These are phyloP conservation scores for Tragelaphus buxtoni DNA, from an alignment of 2,113 vertebrate species.

Conservation along the genomic window DNA sequence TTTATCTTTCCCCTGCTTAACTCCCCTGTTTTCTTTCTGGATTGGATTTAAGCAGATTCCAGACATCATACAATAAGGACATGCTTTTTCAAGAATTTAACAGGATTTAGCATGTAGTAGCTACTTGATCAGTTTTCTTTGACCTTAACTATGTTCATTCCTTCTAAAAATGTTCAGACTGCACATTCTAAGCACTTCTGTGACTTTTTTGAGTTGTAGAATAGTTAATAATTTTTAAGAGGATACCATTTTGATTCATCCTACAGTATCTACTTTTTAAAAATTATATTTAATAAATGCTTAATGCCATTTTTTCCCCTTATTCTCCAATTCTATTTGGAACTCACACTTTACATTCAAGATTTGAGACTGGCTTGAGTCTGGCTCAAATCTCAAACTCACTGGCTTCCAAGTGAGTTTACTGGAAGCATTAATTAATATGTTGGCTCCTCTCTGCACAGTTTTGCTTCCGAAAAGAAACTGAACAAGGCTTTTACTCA, in stretches of 20 bases:
- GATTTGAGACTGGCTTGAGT: not conserved
- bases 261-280: not conserved
- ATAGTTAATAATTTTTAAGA: not conserved
- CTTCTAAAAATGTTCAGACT: not conserved
- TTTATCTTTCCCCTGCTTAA: not conserved
- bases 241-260: not conserved
- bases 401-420: not conserved
- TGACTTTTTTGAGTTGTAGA: not conserved
- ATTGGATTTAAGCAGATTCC: not conserved
- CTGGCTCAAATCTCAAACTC: not conserved
- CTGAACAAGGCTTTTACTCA: not conserved
- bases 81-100: not conserved
- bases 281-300: not conserved
- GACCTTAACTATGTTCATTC: not conserved
- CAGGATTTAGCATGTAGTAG: not conserved
- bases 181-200: not conserved
- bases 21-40: not conserved
- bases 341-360: not conserved
- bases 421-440: not conserved
- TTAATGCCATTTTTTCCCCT: not conserved
- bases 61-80: not conserved
- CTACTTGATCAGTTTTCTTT: not conserved
- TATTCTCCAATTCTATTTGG: not conserved
- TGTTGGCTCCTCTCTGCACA: not conserved
- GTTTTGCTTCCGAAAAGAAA: not conserved